Base-by-base conservation (phyloP, 37 sponge, comb jelly and placozoan species). In the Bolinopsis microptera region DNA sequence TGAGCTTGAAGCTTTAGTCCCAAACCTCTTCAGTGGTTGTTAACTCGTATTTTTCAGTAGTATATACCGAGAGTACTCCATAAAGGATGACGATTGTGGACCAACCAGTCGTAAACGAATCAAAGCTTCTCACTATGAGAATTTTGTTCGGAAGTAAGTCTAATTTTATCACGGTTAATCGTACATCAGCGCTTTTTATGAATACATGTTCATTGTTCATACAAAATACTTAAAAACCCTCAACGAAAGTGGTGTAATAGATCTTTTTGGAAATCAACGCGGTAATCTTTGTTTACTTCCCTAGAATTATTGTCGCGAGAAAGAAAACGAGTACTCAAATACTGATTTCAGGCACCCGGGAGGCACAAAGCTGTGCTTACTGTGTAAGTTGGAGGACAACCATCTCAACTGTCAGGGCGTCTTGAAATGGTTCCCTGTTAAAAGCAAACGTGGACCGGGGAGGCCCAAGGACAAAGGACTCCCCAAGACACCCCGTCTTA, bases 391-490 rank as follows among this genome's bases (percentile, higher is more conserved):
- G 27, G 90, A 86, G 18, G 90, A 86, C 61, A 86, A 41, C 30
- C 41, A 41, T 0, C 27, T 86, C n/a, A 86, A 86, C 90, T 86
- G 90, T 40, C 90, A 86, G 36, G 90, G 90, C 0, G 13, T 40
- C n/a, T 38, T 86, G 61, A 86, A 86, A 27, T 86, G 90, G 90
- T 86, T 86, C 90, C 36, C 90, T 3, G 90, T 86, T 25, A 86
- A 86, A 38, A 86, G 90, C 61, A 86, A 86, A 25, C 90, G 90
- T 30, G 90, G 90, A 0, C 90, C 90, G n/a, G 90, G 90, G 0
- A 86, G 90, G 61, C 90, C 90, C 90, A 86, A 86, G 26, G 90
- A 86, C 90, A 86, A 86, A 24, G 61, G 61, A 21, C 90, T 36
- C 34, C 8, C 48, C 2, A 86, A 86, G 28, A 86, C 35, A 34